phyloP scores from a whole-genome alignment of 2,797 vertebrate species.

The Melanotaenia parkinsoni region DNA sequence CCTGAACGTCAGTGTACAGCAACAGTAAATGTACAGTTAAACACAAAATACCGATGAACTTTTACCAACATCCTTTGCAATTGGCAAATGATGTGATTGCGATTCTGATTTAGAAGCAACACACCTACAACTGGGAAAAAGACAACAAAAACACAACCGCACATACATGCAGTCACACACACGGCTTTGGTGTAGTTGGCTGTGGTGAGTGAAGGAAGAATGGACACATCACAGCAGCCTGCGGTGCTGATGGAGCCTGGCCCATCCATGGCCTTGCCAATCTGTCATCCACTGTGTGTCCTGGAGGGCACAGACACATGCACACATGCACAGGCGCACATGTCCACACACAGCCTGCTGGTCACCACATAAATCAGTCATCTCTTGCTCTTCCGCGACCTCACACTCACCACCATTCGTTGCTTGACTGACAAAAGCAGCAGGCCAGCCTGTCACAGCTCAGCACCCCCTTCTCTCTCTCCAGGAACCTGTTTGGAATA shows the following conservation, averaged over 20 bases:
- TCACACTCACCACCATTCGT: conserved; percentile 49
- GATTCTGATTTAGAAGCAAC: conserved; percentile 47
- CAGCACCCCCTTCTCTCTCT: conserved; percentile 17
- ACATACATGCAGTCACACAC: conserved; percentile 42
- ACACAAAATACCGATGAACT: conserved; percentile 24
- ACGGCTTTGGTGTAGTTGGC: conserved; percentile 44
- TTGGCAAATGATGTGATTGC: conserved; percentile 56
- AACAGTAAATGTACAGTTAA: conserved; percentile 18
- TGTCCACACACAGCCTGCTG: conserved; percentile 42
- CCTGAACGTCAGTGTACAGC: conserved; percentile 8
- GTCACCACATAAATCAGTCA: conserved; percentile 69
- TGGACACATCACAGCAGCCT: conserved; percentile 68
- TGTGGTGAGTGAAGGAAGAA: conserved; percentile 60
- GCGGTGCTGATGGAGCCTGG: conserved; percentile 69
- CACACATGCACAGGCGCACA: conserved; percentile 24
- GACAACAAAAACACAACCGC: conserved; percentile 17
- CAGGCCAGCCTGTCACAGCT: conserved; percentile 28
- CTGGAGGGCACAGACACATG: conserved; percentile 47
- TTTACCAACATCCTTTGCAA: conserved; percentile 25
- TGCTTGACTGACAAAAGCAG: conserved; percentile 69
- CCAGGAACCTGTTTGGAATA: conserved; percentile 45
- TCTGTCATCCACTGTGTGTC: conserved; percentile 68
- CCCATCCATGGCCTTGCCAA: conserved; percentile 72
- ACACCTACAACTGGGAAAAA: conserved; percentile 24
- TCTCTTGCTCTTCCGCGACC: conserved; percentile 62